Base-by-base conservation (phyloP, 2,113 vertebrate genomes). In the Ochotona princeps region DNA sequence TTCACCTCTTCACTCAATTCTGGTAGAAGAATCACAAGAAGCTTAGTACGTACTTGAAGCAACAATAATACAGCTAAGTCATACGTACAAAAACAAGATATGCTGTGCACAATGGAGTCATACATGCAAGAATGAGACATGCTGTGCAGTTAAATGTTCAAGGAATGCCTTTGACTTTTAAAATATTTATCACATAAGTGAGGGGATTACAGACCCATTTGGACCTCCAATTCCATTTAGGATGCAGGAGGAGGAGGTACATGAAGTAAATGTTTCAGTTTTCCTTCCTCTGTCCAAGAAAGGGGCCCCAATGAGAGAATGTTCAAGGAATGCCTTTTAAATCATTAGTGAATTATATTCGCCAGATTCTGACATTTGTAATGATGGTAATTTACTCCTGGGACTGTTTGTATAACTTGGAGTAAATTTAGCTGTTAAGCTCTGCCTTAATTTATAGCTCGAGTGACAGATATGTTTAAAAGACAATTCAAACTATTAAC, bases 281-380 rank as follows among this genome's bases (percentile, higher is more conserved):
- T 44, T 44, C 38, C 38, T 44, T 44, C 38, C 38, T 44, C 38
- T 6, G 38, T 44, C 38, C 38, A 44, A 44, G 38, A 44, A 44
- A 44, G 38, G 38, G 38, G 38, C 38, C 38, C 38, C 38, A 44
- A 44, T 44, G 38, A 4, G 38, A 44, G 38, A 44, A 44, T 44
- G 38, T 44, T 44, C 38, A n/a, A 88, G 61, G 26, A 84, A 75
- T 87, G 35, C 44, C 75, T 92, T 83, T 87, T 66, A 84, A 63
- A 65, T 72, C 67, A 32, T 35, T 87, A 70, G 65, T 74, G 92
- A 94, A 84, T 70, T 81, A 88, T 25, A 84, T 93, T 73, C 81
- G 28, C 76, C 69, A 32, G 28, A 54, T 30, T 83, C 47, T 86
- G 81, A 94, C 18, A 80, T 90, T 90, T 87, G 87, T 81, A 87